phyloP scores from a whole-genome alignment of 2,888 invertebrate genomes.

The Pseudolycoriella hygida region DNA sequence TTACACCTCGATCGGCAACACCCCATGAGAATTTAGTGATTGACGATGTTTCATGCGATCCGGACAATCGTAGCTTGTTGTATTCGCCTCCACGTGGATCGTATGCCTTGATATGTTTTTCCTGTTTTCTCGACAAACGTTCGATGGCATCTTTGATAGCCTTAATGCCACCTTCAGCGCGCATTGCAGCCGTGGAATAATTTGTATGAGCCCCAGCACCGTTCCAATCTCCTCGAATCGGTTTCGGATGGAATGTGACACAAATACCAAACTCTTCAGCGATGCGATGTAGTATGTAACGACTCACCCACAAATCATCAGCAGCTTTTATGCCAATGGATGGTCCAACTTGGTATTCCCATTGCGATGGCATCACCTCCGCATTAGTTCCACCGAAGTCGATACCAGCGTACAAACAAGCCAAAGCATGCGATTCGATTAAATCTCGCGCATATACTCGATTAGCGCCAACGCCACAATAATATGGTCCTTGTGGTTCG shows the following conservation, averaged over 20 bases:
- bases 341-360: constrained; percentile 49
- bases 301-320: constrained; percentile 42
- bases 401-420: constrained; percentile 62
- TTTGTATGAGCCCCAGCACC: constrained; percentile 88
- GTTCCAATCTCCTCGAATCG: constrained; percentile 66
- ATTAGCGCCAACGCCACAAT: constrained; percentile 66
- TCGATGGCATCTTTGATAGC: constrained; percentile 47
- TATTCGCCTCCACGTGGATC: constrained; percentile 61
- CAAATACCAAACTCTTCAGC: constrained; percentile 41
- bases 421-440: constrained; percentile 53
- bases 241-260: constrained; percentile 39
- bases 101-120: constrained; percentile 58
- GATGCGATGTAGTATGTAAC: constrained; percentile 37
- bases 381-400: constrained; percentile 62
- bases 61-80: constrained; percentile 58
- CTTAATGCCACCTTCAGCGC: constrained; percentile 45
- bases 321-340: constrained; percentile 39
- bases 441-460: constrained; percentile 64
- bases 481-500: constrained; percentile 59
- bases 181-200: constrained; percentile 75
- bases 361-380: constrained; percentile 69
- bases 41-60: constrained; percentile 55
- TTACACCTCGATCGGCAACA: constrained; percentile 44
- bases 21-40: constrained; percentile 46
- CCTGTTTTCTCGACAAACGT: constrained; percentile 50